phyloP scores from a whole-genome alignment of 2,113 vertebrate species.

The Sigmodon hispidus region DNA sequence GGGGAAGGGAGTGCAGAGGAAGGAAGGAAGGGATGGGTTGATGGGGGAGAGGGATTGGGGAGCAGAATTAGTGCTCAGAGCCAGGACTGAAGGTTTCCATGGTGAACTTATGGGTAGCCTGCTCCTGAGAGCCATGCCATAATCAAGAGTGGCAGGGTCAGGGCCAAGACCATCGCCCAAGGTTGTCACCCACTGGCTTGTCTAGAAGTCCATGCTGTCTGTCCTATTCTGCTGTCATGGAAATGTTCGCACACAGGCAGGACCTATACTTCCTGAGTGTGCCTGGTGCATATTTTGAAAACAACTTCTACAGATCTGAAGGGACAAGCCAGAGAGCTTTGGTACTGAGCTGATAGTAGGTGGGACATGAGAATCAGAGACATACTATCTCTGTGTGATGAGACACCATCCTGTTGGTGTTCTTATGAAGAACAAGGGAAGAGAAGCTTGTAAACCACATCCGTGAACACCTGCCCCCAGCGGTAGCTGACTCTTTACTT shows the following conservation, averaged over 20 bases:
- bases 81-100: neutral
- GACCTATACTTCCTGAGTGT: neutral
- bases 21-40: neutral
- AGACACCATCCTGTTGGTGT: neutral
- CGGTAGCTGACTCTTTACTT: neutral
- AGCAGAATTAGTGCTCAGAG: neutral
- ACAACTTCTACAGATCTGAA: neutral
- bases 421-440: neutral
- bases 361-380: neutral
- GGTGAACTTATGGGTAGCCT: neutral
- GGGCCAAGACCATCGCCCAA: neutral
- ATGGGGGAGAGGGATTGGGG: neutral
- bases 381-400: neutral
- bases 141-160: neutral
- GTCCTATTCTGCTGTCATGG: neutral
- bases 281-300: neutral
- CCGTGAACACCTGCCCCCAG: neutral
- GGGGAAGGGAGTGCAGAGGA: neutral
- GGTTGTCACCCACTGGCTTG: neutral
- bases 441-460: neutral
- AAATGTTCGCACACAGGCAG: neutral
- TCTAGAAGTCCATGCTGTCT: neutral
- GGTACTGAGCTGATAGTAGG: neutral
- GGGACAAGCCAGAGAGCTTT: neutral
- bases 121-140: neutral